These are phyloP conservation scores for Drosophila burlai DNA, from an alignment of 1,140 invertebrate genomes.

Conservation along the genomic window DNA sequence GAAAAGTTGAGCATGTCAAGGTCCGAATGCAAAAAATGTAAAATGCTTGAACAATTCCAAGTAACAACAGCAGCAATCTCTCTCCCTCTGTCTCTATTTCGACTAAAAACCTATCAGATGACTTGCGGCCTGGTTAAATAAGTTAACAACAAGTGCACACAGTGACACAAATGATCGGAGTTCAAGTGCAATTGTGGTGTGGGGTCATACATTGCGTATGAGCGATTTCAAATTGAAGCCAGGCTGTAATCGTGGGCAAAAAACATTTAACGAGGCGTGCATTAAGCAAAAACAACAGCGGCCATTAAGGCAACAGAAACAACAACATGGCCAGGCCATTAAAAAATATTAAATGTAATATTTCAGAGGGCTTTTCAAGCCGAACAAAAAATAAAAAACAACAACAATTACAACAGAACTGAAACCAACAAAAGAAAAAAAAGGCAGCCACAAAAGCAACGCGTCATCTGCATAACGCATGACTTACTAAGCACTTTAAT, in stretches of 20 bases:
- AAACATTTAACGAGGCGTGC: constrained; percentile 82
- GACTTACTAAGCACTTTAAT: constrained; percentile 60
- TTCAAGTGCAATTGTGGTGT: constrained; percentile 65
- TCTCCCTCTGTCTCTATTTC: constrained; percentile 6
- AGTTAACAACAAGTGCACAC: constrained; percentile 70
- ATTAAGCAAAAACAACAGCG: constrained; percentile 55
- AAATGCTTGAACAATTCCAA: constrained; percentile 47
- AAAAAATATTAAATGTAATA: constrained; percentile 82
- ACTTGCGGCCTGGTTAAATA: constrained; percentile 48
- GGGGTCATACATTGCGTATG: constrained; percentile 76
- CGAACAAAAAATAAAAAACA: constrained; percentile 20
- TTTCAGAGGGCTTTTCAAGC: constrained; percentile 50
- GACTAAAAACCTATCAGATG: constrained; percentile 3
- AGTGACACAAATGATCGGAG: constrained; percentile 44
- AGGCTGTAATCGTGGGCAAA: constrained; percentile 34
- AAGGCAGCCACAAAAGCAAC: constrained; percentile 49
- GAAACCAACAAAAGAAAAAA: constrained; percentile 10
- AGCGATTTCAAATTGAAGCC: constrained; percentile 65
- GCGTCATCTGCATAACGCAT: constrained; percentile 77
- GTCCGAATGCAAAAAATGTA: constrained; percentile 73
- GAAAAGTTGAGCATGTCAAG: constrained; percentile 61
- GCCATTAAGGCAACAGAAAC: constrained; percentile 41
- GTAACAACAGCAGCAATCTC: constrained; percentile 25
- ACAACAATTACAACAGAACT: constrained; percentile 22
- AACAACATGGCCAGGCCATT: constrained; percentile 54